A percentile compares a stretch with the other conserved stretches of the same genome.
phyloP scores from a whole-genome alignment of 2,888 invertebrate genomes.

The Tanypteryx hageni region DNA sequence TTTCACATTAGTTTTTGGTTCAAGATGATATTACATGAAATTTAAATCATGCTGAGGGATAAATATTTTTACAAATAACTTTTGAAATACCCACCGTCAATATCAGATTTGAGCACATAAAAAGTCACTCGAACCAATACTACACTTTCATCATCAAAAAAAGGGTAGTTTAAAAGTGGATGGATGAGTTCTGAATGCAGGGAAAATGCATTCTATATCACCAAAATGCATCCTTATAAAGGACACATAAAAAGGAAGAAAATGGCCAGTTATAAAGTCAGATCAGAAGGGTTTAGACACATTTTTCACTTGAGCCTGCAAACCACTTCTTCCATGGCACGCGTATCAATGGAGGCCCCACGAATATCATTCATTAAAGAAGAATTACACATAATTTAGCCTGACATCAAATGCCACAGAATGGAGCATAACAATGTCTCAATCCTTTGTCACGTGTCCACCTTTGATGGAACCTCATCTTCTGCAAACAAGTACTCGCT shows the following conservation, averaged over 20 bases:
- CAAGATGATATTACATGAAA: constrained; percentile 55
- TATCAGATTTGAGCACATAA: constrained; percentile 54
- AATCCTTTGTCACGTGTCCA: constrained; percentile 59
- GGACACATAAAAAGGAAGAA: constrained; percentile 63
- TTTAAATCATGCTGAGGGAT: constrained; percentile 37
- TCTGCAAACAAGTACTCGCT: constrained; percentile 78
- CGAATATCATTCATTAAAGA: constrained; percentile 47
- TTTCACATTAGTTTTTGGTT: constrained; percentile 56
- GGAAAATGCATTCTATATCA: constrained; percentile 54
- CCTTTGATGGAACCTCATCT: constrained; percentile 68
- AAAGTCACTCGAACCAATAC: constrained; percentile 57
- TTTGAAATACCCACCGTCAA: constrained; percentile 46
- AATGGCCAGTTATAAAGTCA: constrained; percentile 58
- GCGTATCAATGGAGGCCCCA: constrained; percentile 48
- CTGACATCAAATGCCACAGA: constrained; percentile 49
- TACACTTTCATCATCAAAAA: constrained; percentile 56
- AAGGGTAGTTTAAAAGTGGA: constrained; percentile 51
- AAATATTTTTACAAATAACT: constrained; percentile 60
- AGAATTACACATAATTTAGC: constrained; percentile 26
- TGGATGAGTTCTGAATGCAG: constrained; percentile 53
- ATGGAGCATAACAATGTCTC: constrained; percentile 43
- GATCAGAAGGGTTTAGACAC: constrained; percentile 50
- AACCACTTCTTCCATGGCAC: constrained; percentile 52
- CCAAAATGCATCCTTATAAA: constrained; percentile 61
- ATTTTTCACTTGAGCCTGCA: constrained; percentile 38